These are phyloP conservation scores for Achroia grisella DNA, from an alignment of 1,140 invertebrate species.

Conservation along the genomic window DNA sequence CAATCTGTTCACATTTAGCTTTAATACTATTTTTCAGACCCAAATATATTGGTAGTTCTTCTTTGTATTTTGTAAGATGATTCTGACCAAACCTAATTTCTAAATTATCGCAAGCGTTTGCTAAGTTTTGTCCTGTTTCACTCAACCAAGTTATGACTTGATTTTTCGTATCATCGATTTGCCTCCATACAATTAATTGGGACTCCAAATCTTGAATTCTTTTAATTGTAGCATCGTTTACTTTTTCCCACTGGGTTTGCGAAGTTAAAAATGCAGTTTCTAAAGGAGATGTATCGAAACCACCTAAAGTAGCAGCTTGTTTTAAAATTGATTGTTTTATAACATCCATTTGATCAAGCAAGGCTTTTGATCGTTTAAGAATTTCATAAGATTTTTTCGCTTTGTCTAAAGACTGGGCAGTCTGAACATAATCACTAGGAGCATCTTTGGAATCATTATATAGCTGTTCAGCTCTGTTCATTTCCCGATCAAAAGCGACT, in stretches of 20 bases:
- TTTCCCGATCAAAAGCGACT: slow-evolving; percentile 78
- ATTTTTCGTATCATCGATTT: slow-evolving; percentile 89
- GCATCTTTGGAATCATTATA: slow-evolving; percentile 75
- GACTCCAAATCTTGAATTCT: slow-evolving; percentile 87
- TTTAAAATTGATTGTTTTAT: slow-evolving; percentile 82
- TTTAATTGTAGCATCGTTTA: slow-evolving; percentile 80
- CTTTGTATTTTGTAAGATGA: slow-evolving; percentile 87
- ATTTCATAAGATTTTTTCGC: slow-evolving; percentile 83
- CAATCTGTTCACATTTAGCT: slow-evolving; percentile 86
- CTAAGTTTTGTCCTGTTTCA: slow-evolving; percentile 84
- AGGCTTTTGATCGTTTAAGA: slow-evolving; percentile 82
- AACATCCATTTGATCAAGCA: slow-evolving; percentile 83
- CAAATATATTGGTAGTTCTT: slow-evolving; percentile 86
- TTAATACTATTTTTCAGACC: slow-evolving; percentile 84
- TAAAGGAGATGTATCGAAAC: slow-evolving; percentile 80
- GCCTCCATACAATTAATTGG: slow-evolving; percentile 92
- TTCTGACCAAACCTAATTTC: slow-evolving; percentile 87
- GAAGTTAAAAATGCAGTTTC: slow-evolving; percentile 77
- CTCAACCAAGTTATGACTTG: slow-evolving; percentile 89
- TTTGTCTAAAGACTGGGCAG: slow-evolving; percentile 80
- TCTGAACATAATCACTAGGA: slow-evolving; percentile 79
- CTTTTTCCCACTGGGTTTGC: slow-evolving; percentile 83
- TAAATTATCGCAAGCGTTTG: slow-evolving; percentile 82
- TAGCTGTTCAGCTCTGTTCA: slow-evolving; percentile 78
- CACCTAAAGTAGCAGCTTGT: slow-evolving; percentile 83